These are phyloP conservation scores for Virgularia gustaviana DNA, from an alignment of 92 coral and sea anemone species.

Conservation along the genomic window DNA sequence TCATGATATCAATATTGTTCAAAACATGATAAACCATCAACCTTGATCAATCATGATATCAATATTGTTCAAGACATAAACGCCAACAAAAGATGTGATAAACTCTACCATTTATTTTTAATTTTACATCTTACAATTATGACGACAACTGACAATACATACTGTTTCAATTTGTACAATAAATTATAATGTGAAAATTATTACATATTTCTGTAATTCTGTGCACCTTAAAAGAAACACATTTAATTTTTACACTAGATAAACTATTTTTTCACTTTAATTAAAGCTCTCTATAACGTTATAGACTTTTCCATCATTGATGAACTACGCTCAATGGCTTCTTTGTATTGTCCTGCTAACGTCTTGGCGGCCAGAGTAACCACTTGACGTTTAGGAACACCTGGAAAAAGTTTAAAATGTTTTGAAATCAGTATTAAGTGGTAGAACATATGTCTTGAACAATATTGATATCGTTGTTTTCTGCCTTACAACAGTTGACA, in stretches of 20 bases:
- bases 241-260: background rate
- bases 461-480: background rate
- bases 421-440: background rate
- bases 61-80: no score
- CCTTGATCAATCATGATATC: no score
- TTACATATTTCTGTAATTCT: conserved; percentile 61
- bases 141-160: no score
- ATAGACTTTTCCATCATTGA: conserved; percentile 90
- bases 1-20: no score
- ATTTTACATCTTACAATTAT: background rate
- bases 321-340: conserved; percentile 60
- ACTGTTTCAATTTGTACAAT: no score
- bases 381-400: conserved; percentile 81
- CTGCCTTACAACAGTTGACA: background rate
- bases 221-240: conserved; percentile 39
- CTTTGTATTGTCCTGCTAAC: conserved; percentile 86
- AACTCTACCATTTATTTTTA: background rate
- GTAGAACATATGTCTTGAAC: no score
- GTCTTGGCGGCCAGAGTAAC: conserved; percentile 81
- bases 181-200: conserved; percentile 79
- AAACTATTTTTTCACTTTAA: background rate
- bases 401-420: no score
- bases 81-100: no score
- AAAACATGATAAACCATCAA: no score
- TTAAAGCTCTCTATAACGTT: conserved; percentile 13